phyloP scores from a whole-genome alignment of 1,140 invertebrate species.

The Drosophila suzukii region DNA sequence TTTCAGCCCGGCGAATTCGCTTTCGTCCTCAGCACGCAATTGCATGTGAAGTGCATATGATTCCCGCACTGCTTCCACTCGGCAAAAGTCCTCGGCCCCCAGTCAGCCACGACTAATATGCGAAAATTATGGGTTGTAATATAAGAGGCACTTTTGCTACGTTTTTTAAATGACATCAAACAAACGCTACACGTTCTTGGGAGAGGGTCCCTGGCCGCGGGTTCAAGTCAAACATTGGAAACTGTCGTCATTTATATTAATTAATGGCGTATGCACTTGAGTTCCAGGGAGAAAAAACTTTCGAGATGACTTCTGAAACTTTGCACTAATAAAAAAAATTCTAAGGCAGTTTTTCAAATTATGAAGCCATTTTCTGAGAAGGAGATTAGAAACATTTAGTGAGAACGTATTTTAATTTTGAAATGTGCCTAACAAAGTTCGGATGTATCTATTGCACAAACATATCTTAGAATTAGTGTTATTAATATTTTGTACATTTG shows the following conservation, averaged over 20 bases:
- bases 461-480: neutral
- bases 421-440: neutral
- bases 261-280: constrained; percentile 60
- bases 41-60: constrained; percentile 82
- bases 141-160: constrained; percentile 78
- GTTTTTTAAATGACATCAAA: constrained; percentile 73
- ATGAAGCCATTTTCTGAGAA: neutral
- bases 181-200: constrained; percentile 39
- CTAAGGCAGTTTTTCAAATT: neutral
- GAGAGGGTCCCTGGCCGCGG: constrained; percentile 5
- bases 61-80: constrained; percentile 27
- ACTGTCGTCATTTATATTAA: constrained; percentile 56
- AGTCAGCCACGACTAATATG: constrained; percentile 67
- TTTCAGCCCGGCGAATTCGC: constrained; percentile 54
- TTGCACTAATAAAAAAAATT: constrained; percentile 10
- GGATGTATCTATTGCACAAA: too few species aligned
- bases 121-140: constrained; percentile 81
- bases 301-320: constrained; percentile 29
- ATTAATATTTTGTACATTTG: too few species aligned
- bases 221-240: constrained; percentile 46
- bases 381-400: too few species aligned
- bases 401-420: neutral
- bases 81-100: constrained; percentile 12
- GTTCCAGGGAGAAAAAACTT: constrained; percentile 15
- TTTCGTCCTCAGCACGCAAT: constrained; percentile 63